Evolutionary conservation across 2,113 vertebrate species (phyloP).

Genomic region (Vulpes lagopus): DNA sequence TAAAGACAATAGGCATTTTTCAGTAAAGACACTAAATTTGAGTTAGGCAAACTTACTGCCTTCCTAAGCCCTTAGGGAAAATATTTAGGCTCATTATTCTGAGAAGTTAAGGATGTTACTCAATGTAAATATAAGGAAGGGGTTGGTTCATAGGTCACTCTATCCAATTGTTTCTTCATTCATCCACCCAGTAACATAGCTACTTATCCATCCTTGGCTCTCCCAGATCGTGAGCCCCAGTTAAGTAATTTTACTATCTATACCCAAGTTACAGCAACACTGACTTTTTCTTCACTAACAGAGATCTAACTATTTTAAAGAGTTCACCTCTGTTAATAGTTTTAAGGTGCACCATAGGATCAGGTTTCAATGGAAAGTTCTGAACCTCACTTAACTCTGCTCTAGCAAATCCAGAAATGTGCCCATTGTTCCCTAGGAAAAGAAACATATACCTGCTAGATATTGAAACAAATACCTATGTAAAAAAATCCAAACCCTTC

Average conservation of each 20-base stretch:
- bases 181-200: background rate
- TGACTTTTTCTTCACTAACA: background rate
- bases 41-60: background rate
- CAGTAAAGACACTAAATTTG: background rate
- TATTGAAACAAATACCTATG: background rate
- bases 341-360: background rate
- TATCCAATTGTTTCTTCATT: background rate
- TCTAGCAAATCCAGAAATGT: background rate
- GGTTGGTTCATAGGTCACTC: background rate
- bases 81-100: background rate
- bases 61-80: background rate
- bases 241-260: background rate
- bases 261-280: background rate
- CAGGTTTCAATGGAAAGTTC: background rate
- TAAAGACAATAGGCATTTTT: slow-evolving; percentile 25
- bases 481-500: background rate
- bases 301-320: background rate
- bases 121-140: background rate
- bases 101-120: slow-evolving; percentile 13
- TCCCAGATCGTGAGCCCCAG: background rate
- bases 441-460: background rate
- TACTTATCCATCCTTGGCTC: background rate
- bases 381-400: background rate
- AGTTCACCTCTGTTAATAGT: background rate
- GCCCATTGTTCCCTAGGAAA: background rate